Percentiles rank a stretch among this genome's conserved stretches.
Evolutionary conservation across 2,888 invertebrate species (phyloP).

Genomic region (Prosopocoilus inquinatus): DNA sequence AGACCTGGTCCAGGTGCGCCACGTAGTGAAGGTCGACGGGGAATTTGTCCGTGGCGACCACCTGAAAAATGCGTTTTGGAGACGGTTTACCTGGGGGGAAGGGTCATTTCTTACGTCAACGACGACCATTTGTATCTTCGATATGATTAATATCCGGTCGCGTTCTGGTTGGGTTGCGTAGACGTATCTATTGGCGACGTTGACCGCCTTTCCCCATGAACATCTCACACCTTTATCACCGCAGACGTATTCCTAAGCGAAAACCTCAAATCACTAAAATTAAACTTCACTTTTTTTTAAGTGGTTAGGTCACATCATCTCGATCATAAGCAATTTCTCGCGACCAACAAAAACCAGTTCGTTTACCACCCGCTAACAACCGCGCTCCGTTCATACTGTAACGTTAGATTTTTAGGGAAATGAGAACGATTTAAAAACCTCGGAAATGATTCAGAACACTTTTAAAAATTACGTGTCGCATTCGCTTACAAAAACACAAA

Average conservation of each 20-base stretch:
- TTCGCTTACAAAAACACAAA: too few relatives aligned
- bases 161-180: conserved; percentile 71
- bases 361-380: too few relatives aligned
- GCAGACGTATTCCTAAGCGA: conserved; percentile 63
- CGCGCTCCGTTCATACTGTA: too few relatives aligned
- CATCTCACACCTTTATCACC: conserved; percentile 67
- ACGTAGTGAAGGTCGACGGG: conserved; percentile 71
- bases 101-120: conserved; percentile 56
- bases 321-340: too few relatives aligned
- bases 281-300: too few relatives aligned
- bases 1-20: conserved; percentile 69
- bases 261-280: too few relatives aligned
- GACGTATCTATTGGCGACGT: conserved; percentile 68
- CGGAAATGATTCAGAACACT: too few relatives aligned
- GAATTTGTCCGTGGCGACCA: conserved; percentile 69
- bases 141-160: conserved; percentile 69
- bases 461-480: too few relatives aligned
- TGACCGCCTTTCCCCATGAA: conserved; percentile 70
- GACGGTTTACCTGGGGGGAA: background rate
- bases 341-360: too few relatives aligned
- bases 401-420: too few relatives aligned
- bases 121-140: conserved; percentile 69
- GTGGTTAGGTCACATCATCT: too few relatives aligned
- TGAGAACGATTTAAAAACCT: too few relatives aligned
- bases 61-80: conserved; percentile 36